These are phyloP conservation scores for Nothoprocta pentlandii DNA, from an alignment of 2,113 vertebrate species.

Conservation along the genomic window DNA sequence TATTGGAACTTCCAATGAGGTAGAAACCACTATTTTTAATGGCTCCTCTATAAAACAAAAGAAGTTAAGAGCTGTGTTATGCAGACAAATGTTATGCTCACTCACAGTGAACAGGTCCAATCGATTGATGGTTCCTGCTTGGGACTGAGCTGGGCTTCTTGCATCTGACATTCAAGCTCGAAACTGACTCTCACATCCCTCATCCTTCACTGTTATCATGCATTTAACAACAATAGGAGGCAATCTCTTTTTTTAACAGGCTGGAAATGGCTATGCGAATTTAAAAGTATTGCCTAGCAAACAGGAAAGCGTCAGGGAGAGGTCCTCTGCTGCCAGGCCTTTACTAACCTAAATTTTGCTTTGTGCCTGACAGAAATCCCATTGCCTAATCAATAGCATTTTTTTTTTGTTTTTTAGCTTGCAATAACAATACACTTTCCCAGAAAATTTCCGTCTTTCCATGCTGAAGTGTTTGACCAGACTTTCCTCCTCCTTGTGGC, in stretches of 20 bases:
- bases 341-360: not conserved
- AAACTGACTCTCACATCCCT: not conserved
- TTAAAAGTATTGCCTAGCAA: not conserved
- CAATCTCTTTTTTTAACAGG: not conserved
- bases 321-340: not conserved
- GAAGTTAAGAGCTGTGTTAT: not conserved
- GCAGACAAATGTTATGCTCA: not conserved
- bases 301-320: not conserved
- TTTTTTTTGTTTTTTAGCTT: not conserved
- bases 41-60: not conserved
- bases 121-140: not conserved
- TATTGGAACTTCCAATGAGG: not conserved
- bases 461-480: not conserved
- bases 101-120: not conserved
- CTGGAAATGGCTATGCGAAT: not conserved
- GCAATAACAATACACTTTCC: not conserved
- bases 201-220: not conserved
- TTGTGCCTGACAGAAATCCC: not conserved
- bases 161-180: not conserved
- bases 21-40: not conserved
- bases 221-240: not conserved
- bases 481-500: not conserved
- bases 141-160: not conserved
- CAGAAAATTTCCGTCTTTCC: not conserved
- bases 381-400: not conserved